Percentiles rank a stretch among this genome's conserved stretches.
These are phyloP conservation scores for Chaenocephalus aceratus DNA, from an alignment of 2,113 vertebrate genomes.

Conservation along the genomic window DNA sequence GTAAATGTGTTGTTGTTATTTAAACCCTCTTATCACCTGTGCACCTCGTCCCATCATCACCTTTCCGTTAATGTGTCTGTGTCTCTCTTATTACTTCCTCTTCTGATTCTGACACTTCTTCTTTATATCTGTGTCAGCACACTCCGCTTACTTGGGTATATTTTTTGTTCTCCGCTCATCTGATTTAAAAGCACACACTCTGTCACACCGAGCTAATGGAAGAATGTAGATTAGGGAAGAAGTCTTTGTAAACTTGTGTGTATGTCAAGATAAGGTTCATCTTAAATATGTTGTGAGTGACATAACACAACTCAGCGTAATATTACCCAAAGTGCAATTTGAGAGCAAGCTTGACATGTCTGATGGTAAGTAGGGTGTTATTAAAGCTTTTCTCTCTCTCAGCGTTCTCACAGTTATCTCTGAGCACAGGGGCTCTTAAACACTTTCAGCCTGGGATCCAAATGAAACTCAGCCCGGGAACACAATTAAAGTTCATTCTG, in stretches of 20 bases:
- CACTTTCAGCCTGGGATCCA: constrained; percentile 22
- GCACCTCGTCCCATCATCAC: not conserved
- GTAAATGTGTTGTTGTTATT: not conserved
- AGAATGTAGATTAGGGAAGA: not conserved
- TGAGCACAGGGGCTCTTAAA: constrained; percentile 18
- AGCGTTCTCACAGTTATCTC: constrained; percentile 19
- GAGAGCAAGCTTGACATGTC: not conserved
- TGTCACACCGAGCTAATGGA: not conserved
- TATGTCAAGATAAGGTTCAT: not conserved
- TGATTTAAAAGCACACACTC: constrained; percentile 5
- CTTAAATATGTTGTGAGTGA: not conserved
- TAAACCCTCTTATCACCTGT: not conserved
- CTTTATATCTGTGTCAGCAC: constrained; percentile 12
- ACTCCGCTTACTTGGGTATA: not conserved
- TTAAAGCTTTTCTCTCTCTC: constrained; percentile 27
- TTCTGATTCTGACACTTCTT: not conserved
- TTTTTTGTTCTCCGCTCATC: constrained; percentile 9
- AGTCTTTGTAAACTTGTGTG: not conserved
- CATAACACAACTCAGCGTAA: not conserved
- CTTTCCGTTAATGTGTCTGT: not conserved
- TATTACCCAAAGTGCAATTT: constrained; percentile 2
- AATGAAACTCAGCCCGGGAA: constrained; percentile 46
- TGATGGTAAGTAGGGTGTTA: not conserved
- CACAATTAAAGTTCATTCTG: constrained; percentile 45
- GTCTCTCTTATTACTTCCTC: not conserved